Base-by-base conservation (phyloP, 2,888 invertebrate genomes). In the Drosophila nr. medialis region DNA sequence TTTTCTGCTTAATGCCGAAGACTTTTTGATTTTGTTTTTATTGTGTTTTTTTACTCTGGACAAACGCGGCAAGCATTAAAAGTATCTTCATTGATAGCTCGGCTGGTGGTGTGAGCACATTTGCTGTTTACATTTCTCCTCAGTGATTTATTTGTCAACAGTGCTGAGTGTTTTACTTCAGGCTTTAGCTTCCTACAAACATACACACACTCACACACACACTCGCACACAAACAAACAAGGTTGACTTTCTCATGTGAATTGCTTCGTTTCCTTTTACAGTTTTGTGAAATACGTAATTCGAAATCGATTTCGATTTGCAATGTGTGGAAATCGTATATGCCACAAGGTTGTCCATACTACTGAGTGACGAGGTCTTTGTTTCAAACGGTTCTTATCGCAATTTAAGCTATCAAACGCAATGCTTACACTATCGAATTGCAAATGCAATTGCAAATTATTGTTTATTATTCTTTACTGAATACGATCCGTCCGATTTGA, bases 81-180 rank as follows among this genome's bases (percentile, higher is more conserved):
- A 77, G 73, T 77, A 77, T 54, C 74, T 86, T 59, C 73, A 76
- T 62, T 74, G 66, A 85, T 69, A 42, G 64, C 72, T 54, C 42
- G 64, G 58, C 77, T 72, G 64, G 59, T 55, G 66, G 72, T 59
- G 54, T 48, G 45, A 60, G 60, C 60, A 66, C 58, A 63, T 72
- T 76, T 72, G 61, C 55, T 74, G 75, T 77, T 80, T 83, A 77
- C 86, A 86, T 70, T 83, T 83, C 72, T 24, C n/a, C n/a, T 6
- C 27, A 60, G 60, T 61, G 58, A 71, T 71, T 75, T 70, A 58
- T 73, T 75, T 64, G 50, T 54, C 75, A 66, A 69, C 55, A 49
- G 45, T 68, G 40, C 55, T 60, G 15, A 51, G 49, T 61, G 62
- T 60, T 56, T 68, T 54, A 59, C 42, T 74, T 61, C 59, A 18